Base-by-base conservation (phyloP, 2,113 vertebrate genomes). In the Erythrolamprus reginae region DNA sequence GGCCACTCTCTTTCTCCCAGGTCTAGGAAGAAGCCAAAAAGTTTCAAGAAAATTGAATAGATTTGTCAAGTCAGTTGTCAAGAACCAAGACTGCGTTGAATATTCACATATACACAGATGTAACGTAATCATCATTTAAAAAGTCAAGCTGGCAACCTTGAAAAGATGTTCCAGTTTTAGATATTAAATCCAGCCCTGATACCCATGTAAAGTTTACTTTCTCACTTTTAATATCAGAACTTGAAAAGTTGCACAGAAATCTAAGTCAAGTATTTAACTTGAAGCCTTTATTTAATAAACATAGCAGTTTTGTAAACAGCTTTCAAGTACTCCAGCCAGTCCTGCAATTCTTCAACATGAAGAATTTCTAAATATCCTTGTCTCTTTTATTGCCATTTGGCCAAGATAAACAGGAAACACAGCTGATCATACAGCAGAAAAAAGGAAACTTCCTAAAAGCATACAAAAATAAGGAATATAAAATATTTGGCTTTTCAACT, bases 281-380 rank as follows among this genome's bases (percentile, higher is more conserved):
- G 70, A 87, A 91, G 70, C 42, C 28, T 38, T 87, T 91, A 87
- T 91, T 87, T 88, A 91, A 56, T 91, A 91, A 83, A 91, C 86
- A 90, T 33, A 91, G 52, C 21, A 33, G 28, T 87, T 91, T 82
- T 91, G 70, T 88, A 91, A 91, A 87, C 70, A 82, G 85, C 65
- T 45, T 91, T 91, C 51, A 88, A 91, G 86, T 87, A 61, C 90
- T 77, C 47, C 61, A 91, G 65, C 1, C 19, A 94, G 10, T 6
- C 38, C 52, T 82, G n/a, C 21, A 38, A 38, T 19, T 58, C 93
- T 77, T 23, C 21, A 47, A 23, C 85, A 89, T 48, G 86, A 87
- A 58, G 56, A 58, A 58, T 42, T 89, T 82, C 88, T 89, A 89
- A 86, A 86, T 92, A 48, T 86, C 61, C 42, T 82, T 86, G 42